These are phyloP conservation scores for Antigone vipio DNA, from an alignment of 2,113 vertebrate genomes.

Conservation along the genomic window DNA sequence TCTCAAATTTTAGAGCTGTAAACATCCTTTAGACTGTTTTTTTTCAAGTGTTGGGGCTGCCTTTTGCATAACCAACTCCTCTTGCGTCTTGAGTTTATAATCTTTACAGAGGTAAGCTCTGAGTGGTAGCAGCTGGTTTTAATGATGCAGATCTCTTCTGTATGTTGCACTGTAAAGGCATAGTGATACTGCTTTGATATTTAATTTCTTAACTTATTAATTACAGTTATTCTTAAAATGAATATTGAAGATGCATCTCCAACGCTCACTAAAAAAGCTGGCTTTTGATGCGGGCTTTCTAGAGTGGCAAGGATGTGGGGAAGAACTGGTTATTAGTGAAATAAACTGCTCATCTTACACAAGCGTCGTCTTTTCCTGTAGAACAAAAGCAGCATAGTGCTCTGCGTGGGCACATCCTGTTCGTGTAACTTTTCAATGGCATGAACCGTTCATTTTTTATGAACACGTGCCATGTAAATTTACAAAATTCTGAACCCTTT, in stretches of 20 bases:
- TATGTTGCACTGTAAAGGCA: neutral
- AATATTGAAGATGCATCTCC: rapidly evolving
- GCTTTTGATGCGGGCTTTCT: neutral
- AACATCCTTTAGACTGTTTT: neutral
- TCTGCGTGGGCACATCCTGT: rapidly evolving
- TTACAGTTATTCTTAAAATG: neutral
- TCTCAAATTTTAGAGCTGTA: neutral
- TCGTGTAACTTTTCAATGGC: rapidly evolving
- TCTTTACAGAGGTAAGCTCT: rapidly evolving
- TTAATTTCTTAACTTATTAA: neutral
- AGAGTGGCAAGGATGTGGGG: neutral
- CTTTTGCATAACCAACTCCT: neutral
- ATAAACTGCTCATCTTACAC: neutral
- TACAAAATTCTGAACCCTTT: neutral
- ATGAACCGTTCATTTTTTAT: neutral
- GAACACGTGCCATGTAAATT: neutral
- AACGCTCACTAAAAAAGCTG: rapidly evolving
- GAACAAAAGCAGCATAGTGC: neutral
- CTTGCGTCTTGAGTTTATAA: rapidly evolving
- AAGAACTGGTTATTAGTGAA: rapidly evolving
- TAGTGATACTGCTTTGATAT: neutral
- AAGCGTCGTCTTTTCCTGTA: no score
- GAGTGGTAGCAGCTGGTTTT: neutral
- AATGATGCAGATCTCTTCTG: rapidly evolving
- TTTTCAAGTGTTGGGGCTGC: neutral